Conservation (phyloP, 2,888 invertebrate species). For the Lysandra coridon region DNA sequence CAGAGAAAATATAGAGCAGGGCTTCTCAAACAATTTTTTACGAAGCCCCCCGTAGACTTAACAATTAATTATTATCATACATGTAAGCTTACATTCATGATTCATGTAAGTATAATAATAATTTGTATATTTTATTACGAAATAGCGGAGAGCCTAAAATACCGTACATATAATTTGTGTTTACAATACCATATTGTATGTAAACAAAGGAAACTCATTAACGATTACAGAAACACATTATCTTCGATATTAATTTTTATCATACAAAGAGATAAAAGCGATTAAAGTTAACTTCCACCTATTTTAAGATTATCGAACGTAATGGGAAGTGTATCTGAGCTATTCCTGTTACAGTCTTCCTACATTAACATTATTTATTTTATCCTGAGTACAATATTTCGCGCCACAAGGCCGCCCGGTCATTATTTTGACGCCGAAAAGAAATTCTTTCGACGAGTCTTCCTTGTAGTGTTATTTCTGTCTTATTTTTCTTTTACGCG, state of each 20-base stretch:
- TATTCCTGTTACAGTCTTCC: slow-evolving; percentile 5
- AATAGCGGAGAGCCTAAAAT: too few relatives aligned
- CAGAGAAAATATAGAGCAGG: neutral
- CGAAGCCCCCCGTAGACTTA: too few relatives aligned
- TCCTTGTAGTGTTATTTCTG: neutral
- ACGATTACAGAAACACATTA: neutral
- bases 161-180: neutral
- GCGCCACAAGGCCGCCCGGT: neutral
- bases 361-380: slow-evolving; percentile 8
- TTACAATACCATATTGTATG: neutral
- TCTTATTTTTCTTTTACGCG: neutral
- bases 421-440: neutral
- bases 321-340: neutral
- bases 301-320: neutral
- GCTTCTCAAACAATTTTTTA: neutral
- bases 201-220: neutral
- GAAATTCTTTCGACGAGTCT: neutral
- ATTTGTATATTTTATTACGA: too few relatives aligned
- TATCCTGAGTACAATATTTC: slow-evolving; percentile 1
- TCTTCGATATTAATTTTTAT: neutral
- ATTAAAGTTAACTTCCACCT: neutral
- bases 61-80: neutral
- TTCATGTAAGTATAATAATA: too few relatives aligned
- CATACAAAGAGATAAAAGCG: neutral
- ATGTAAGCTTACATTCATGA: neutral